Evolutionary conservation across 2,113 vertebrate species (phyloP).

Genomic region (Poeciliopsis occidentalis): DNA sequence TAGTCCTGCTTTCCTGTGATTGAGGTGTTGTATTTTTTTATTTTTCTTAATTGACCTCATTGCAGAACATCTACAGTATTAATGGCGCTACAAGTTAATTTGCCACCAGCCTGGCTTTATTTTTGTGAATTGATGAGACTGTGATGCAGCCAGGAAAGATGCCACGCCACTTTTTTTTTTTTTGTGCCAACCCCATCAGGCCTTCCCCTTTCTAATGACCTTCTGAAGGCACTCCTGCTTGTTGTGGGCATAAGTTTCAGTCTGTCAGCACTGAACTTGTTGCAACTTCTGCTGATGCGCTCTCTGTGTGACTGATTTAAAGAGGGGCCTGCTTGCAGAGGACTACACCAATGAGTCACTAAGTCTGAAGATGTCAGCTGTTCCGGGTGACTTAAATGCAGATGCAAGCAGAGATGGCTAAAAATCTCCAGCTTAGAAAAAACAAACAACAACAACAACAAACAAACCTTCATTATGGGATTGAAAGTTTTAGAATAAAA

Average conservation of each 20-base stretch:
- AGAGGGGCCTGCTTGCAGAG: neutral
- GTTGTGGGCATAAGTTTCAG: neutral
- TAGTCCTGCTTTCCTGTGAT: no score
- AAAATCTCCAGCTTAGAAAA: neutral
- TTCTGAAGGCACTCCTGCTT: neutral
- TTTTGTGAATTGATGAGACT: neutral
- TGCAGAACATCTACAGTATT: no score
- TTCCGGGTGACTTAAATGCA: neutral
- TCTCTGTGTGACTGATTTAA: neutral
- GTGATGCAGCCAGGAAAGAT: neutral
- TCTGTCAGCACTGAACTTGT: neutral
- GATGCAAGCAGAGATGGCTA: neutral
- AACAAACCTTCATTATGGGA: neutral
- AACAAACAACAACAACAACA: no score
- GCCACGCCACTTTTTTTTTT: neutral
- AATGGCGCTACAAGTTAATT: no score
- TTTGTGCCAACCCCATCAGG: neutral
- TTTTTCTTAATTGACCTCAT: no score
- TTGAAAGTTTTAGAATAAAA: neutral
- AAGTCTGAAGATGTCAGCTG: neutral
- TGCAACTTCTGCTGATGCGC: neutral
- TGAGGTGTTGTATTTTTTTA: no score
- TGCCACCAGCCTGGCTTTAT: no score
- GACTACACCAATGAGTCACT: neutral
- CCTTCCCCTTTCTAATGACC: neutral